Evolutionary conservation across 1,140 invertebrate genomes (phyloP).

Genomic region (Camponotus pennsylvanicus): DNA sequence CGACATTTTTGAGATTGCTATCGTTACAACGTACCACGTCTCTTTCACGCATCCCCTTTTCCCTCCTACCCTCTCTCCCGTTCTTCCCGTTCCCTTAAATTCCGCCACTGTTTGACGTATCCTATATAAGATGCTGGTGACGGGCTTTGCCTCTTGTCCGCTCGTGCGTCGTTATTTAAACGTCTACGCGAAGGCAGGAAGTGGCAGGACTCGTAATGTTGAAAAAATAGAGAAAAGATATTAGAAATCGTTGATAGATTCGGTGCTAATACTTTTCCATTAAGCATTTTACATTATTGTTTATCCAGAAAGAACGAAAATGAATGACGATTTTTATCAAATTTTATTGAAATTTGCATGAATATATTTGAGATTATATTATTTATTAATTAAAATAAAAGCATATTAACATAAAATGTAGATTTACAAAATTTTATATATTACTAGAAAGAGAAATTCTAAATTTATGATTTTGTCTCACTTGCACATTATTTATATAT

Average conservation of each 20-base stretch:
- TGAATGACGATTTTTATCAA: not conserved
- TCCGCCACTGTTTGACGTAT: constrained; percentile 45
- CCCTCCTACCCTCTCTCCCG: not conserved
- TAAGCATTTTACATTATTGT: not conserved
- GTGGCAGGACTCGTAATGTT: not conserved
- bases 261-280: not conserved
- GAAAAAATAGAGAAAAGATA: not conserved
- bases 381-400: not conserved
- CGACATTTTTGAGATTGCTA: constrained; percentile 59
- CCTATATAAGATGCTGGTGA: constrained; percentile 24
- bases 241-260: not conserved
- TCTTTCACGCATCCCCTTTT: too few relatives aligned
- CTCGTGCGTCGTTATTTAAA: constrained; percentile 32
- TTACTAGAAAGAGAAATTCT: not conserved
- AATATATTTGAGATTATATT: not conserved
- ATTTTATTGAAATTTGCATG: constrained; percentile 13
- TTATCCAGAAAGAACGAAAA: not conserved
- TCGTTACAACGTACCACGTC: constrained; percentile 21
- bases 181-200: constrained; percentile 17
- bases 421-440: not conserved
- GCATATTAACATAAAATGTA: not conserved
- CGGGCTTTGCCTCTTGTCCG: not conserved
- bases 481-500: not conserved
- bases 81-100: constrained; percentile 3
- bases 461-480: not conserved